A percentile compares a stretch with the other conserved stretches of the same genome.
These are phyloP conservation scores for Diarsia dahlii DNA, from an alignment of 2,888 invertebrate species.

Conservation along the genomic window DNA sequence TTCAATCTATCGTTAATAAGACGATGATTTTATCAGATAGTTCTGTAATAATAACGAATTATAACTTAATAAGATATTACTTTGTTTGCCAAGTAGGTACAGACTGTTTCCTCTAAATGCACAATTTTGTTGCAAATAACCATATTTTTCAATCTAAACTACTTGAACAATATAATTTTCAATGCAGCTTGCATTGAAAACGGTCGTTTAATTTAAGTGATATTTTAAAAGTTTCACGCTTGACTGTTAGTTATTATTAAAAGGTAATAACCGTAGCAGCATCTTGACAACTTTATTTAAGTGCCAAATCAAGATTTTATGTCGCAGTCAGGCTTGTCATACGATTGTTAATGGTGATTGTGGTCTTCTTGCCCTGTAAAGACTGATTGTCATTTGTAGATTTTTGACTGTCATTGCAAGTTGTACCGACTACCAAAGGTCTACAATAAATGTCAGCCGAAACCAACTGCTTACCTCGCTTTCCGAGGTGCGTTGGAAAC, in stretches of 20 bases:
- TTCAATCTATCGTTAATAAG: neutral
- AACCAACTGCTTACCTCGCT: too few relatives aligned
- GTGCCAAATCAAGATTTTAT: neutral
- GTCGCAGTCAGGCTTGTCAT: neutral
- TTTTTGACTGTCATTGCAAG: neutral
- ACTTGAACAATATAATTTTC: constrained; percentile 7
- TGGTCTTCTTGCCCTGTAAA: neutral
- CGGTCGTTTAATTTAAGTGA: constrained; percentile 9
- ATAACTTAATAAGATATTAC: constrained; percentile 9
- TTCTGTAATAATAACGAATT: neutral
- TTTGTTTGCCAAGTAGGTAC: neutral
- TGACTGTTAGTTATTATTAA: constrained; percentile 24
- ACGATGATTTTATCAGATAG: neutral
- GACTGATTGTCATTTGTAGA: neutral
- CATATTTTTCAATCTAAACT: constrained; percentile 34
- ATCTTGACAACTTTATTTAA: neutral
- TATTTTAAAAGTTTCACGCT: constrained; percentile 26
- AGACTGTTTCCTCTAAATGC: neutral
- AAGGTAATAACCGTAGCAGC: constrained; percentile 23
- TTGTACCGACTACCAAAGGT: too few relatives aligned
- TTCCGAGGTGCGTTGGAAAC: too few relatives aligned
- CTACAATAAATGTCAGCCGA: too few relatives aligned
- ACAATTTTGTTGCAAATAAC: constrained; percentile 9
- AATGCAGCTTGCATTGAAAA: constrained; percentile 15
- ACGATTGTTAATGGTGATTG: neutral